A percentile compares a stretch with the other conserved stretches of the same genome.
Evolutionary conservation across 2,797 vertebrate genomes (phyloP).

Genomic region (Chlorospingus semifuscus): DNA sequence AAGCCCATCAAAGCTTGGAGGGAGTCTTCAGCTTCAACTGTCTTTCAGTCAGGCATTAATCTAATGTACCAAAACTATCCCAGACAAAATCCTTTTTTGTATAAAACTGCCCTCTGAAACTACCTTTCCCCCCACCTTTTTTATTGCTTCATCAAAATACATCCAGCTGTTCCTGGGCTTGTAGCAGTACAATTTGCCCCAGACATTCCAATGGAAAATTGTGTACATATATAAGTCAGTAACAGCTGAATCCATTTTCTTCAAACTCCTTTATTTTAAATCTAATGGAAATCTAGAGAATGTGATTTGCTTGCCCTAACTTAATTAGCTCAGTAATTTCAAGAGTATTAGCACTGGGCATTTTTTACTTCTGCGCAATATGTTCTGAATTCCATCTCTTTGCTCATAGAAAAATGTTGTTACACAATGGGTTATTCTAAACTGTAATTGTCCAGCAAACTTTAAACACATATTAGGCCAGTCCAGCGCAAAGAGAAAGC

Average conservation of each 20-base stretch:
- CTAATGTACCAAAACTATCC: slow-evolving; percentile 9
- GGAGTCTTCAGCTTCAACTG: slow-evolving; percentile 15
- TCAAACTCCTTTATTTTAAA: slow-evolving; percentile 40
- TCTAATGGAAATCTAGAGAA: slow-evolving; percentile 34
- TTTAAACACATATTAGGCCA: slow-evolving; percentile 12
- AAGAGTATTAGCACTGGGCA: slow-evolving; percentile 3
- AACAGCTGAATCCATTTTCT: slow-evolving; percentile 63
- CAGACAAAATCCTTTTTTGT: slow-evolving; percentile 26
- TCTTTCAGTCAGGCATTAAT: slow-evolving; percentile 29
- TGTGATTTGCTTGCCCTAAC: slow-evolving; percentile 44
- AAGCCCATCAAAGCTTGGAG: not conserved
- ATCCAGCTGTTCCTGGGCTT: slow-evolving; percentile 51
- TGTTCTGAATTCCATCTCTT: slow-evolving; percentile 41
- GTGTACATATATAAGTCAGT: slow-evolving; percentile 10
- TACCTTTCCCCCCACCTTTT: not conserved
- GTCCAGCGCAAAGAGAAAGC: slow-evolving; percentile 25
- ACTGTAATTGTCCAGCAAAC: slow-evolving; percentile 6
- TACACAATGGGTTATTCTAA: slow-evolving; percentile 30
- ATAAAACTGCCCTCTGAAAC: slow-evolving; percentile 27
- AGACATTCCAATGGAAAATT: slow-evolving; percentile 54
- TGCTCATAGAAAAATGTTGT: slow-evolving; percentile 6
- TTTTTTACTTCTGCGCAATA: slow-evolving; percentile 46
- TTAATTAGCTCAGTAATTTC: slow-evolving; percentile 48
- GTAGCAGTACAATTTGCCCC: slow-evolving; percentile 39
- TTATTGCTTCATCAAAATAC: slow-evolving; percentile 46